Conservation (phyloP, 2,797 vertebrate species). For the Pyrocephalus nanus region DNA sequence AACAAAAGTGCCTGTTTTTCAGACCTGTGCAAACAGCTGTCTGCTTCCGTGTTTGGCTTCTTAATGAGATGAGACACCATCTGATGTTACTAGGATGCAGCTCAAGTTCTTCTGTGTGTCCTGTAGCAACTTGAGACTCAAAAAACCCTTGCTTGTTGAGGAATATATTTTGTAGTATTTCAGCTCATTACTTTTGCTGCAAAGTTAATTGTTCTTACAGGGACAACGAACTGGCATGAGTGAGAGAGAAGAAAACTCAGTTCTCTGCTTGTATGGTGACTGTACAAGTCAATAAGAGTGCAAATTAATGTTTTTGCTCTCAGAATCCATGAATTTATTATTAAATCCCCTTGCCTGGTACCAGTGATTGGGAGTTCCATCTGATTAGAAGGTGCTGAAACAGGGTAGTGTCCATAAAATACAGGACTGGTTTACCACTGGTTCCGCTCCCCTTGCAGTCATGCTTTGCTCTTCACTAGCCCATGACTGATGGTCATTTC, state of each 20-base stretch:
- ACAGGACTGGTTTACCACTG: background rate
- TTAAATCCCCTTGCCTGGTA: background rate
- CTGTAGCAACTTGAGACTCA: background rate
- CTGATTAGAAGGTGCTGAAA: background rate
- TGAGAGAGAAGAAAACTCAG: background rate
- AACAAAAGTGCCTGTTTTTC: constrained; percentile 25
- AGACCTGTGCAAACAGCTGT: constrained; percentile 14
- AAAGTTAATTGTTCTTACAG: background rate
- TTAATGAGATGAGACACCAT: background rate
- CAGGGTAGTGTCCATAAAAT: background rate
- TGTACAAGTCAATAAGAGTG: background rate
- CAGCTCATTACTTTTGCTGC: background rate
- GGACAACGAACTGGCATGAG: accelerated
- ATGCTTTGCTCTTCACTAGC: background rate
- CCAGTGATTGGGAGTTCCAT: background rate
- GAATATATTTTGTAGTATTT: background rate
- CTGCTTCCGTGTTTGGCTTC: constrained; percentile 42
- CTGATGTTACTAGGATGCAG: constrained; percentile 18
- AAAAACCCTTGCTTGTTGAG: background rate
- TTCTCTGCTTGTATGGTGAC: background rate
- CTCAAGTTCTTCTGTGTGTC: background rate
- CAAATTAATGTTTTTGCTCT: accelerated
- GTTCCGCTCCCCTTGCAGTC: background rate
- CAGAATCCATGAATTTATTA: background rate
- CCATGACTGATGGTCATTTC: background rate